Base-by-base conservation (phyloP, 2,113 vertebrate species). In the Colistium nudipinnis region DNA sequence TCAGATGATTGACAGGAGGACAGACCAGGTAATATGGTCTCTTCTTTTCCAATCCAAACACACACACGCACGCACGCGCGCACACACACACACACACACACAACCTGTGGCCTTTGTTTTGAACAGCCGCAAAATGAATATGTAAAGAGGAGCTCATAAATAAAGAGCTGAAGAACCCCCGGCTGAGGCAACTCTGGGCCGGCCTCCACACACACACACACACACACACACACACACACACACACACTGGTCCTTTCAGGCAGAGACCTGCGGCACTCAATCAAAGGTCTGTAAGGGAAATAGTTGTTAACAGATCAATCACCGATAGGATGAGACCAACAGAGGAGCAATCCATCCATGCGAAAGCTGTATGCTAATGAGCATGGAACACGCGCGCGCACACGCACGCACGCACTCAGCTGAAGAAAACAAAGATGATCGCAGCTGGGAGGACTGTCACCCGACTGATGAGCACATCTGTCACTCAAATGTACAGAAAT, bases 101-200 rank as follows among this genome's bases (percentile, higher is more conserved):
- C 77, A 84, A 85, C 80, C 68, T 69, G 51, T 59, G 66, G 81
- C 80, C 83, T 90, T 91, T 90, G 91, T 92, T 90, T 81, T n/a
- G n/a, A 81, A 85, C 84, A 77, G 85, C 66, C 67, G 60, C 62
- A 81, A 80, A 90, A 92, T 92, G 92, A 91, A 93, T 93, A 93
- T 94, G 92, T 90, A 93, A 92, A 93, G 90, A 73, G 85, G 78
- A 73, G 78, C 88, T 91, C 89, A 91, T 91, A 90, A 92, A 92
- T 90, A 92, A 70, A 69, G 81, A 85, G 65, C 82, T 91, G 77
- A 93, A 93, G 93, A 90, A 74, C 87, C 70, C 63, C 91, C 86
- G 70, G 76, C 86, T 82, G 91, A 87, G 88, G 64, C 74, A 75
- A 84, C 81, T 90, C 70, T 85, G 82, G 80, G 83, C 78, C 73